phyloP scores from a whole-genome alignment of 2,113 vertebrate species.

The Phalacrocorax carbo region DNA sequence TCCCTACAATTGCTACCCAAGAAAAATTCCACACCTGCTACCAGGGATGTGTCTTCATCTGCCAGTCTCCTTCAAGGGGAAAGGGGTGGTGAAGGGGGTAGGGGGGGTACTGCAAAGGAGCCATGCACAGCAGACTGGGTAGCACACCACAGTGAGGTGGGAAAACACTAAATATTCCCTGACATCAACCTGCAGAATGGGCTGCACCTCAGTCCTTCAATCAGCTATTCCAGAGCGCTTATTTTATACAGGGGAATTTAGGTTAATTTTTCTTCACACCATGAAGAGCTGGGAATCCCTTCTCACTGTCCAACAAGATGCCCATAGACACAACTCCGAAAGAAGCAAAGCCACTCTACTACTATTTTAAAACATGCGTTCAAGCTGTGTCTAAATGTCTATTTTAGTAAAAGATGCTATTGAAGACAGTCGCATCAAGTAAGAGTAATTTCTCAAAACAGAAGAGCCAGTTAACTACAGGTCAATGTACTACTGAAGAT shows the following conservation, averaged over 20 bases:
- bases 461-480: slow-evolving; percentile 35
- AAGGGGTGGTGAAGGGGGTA: not conserved
- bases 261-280: not conserved
- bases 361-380: not conserved
- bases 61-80: not conserved
- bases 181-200: not conserved
- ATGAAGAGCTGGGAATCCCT: not conserved
- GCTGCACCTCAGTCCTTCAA: not conserved
- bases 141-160: not conserved
- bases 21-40: not conserved
- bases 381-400: not conserved
- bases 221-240: not conserved
- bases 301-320: not conserved
- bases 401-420: not conserved
- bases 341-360: not conserved
- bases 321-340: not conserved
- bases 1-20: not conserved
- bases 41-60: not conserved
- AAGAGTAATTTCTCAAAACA: not conserved
- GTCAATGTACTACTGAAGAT: slow-evolving; percentile 18
- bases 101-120: not conserved
- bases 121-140: not conserved
- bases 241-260: not conserved
- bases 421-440: not conserved
- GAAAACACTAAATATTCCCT: not conserved